Evolutionary conservation across 2,888 invertebrate species (phyloP), one percentile per base, ranked within the genome.

Genomic region (Gasteruption jaculator): DNA sequence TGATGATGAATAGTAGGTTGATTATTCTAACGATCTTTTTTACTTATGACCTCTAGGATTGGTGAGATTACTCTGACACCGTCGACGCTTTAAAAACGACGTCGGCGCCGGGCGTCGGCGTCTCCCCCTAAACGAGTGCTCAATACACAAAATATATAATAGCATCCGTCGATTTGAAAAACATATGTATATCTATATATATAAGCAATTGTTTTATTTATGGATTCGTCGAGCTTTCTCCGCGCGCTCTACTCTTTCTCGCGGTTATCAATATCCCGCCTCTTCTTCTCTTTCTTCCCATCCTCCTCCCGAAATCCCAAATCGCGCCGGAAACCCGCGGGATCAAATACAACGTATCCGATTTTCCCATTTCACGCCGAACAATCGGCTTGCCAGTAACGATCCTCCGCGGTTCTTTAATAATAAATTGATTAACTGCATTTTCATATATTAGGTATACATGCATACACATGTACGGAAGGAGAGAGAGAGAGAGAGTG

Each of bases 111-210:
- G 61, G 62, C 61, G 63, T 63, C 63, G 61, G 58, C 59, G 59
- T 59, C 60, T 58, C 58, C 50, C 60, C 60, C 63, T 57, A 63
- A 65, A 64, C 61, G 66, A 65, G 60, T 67, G 63, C 65, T 63
- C 65, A 61, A 67, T 67, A 64, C n/a, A n/a, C 61, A 63, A 66
- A 63, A 67, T 67, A 63, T 65, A 62, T 65, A 63, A 65, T 67
- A 60, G 61, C 63, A 64, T 65, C 65, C 63, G 65, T 65, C 63
- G 65, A 64, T 64, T 62, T 61, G 57, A 64, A 65, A 64, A 61
- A 65, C 53, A 61, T 55, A 61, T 58, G 58, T 60, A 59, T 58
- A 57, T 59, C 54, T 51, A 46, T 25, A 36, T 37, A 40, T 41
- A 35, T 32, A 38, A 39, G 20, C 57, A 57, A 63, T 62, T 61